Percentiles rank a stretch among this genome's conserved stretches.
These are phyloP conservation scores for Battus philenor DNA, from an alignment of 1,140 invertebrate genomes.

Conservation along the genomic window DNA sequence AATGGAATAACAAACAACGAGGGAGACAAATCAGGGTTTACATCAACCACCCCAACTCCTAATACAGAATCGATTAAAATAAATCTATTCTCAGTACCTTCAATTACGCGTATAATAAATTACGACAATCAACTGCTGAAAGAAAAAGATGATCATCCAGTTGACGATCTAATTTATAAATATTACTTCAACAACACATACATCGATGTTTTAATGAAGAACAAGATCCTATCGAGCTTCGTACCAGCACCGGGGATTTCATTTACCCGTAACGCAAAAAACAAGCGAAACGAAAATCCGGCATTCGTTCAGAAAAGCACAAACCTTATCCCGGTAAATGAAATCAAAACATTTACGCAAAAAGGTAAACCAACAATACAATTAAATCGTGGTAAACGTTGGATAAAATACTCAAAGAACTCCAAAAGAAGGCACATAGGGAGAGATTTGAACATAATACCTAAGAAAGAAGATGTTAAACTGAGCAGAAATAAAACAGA, in stretches of 20 bases:
- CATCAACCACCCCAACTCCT: conserved; percentile 19
- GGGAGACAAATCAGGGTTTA: conserved; percentile 16
- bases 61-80: conserved; percentile 54
- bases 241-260: conserved; percentile 21
- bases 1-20: conserved; percentile 15
- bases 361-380: conserved; percentile 2
- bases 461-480: conserved; percentile 11
- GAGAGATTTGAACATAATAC: conserved; percentile 13
- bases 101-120: conserved; percentile 31
- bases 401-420: conserved; percentile 43
- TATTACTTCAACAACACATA: conserved; percentile 67
- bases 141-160: conserved; percentile 52
- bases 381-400: conserved; percentile 38
- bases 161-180: conserved; percentile 64
- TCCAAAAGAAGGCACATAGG: conserved; percentile 25
- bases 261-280: conserved; percentile 31
- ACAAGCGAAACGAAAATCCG: conserved; percentile 36
- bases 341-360: conserved; percentile 21
- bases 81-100: conserved; percentile 50
- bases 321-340: conserved; percentile 37
- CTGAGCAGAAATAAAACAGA: conserved; percentile 13
- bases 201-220: conserved; percentile 54
- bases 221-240: conserved; percentile 41
- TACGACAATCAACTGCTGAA: conserved; percentile 45
- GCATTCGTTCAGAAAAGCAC: conserved; percentile 31